phyloP scores from a whole-genome alignment of 1,140 invertebrate genomes.

The Cylas formicarius region DNA sequence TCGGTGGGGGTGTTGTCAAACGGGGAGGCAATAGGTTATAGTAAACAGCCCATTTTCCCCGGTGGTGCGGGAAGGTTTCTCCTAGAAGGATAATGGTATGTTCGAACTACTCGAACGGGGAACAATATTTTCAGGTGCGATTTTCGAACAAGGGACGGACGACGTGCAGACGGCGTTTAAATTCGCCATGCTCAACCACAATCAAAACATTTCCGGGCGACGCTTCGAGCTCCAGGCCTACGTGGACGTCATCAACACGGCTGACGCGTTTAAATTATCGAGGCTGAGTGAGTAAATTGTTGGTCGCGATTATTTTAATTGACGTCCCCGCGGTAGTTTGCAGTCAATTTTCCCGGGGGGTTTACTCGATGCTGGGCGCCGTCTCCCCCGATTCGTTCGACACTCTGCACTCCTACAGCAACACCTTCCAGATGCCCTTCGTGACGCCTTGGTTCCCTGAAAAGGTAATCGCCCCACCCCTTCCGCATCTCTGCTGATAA shows the following conservation, averaged over 20 bases:
- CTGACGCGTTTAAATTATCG: conserved; percentile 84
- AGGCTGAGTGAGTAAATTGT: conserved; percentile 70
- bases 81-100: background rate
- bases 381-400: conserved; percentile 89
- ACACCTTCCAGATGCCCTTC: conserved; percentile 95
- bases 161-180: conserved; percentile 84
- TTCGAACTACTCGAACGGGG: too few species aligned
- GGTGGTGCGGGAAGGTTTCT: background rate
- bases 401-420: conserved; percentile 89
- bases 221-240: conserved; percentile 77
- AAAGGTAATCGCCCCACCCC: conserved; percentile 67
- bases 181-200: conserved; percentile 74
- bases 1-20: background rate
- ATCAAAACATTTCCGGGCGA: conserved; percentile 63
- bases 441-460: conserved; percentile 89
- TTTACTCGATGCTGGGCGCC: conserved; percentile 83
- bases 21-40: conserved; percentile 16
- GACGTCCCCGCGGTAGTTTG: conserved; percentile 68
- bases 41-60: background rate
- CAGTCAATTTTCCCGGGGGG: conserved; percentile 81
- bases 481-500: background rate
- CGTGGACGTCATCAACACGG: conserved; percentile 86
- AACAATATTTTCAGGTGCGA: conserved; percentile 61
- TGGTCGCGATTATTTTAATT: background rate
- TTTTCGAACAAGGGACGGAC: conserved; percentile 82